Evolutionary conservation across 1,140 invertebrate genomes (phyloP).

Genomic region (Sitobion miscanthi): DNA sequence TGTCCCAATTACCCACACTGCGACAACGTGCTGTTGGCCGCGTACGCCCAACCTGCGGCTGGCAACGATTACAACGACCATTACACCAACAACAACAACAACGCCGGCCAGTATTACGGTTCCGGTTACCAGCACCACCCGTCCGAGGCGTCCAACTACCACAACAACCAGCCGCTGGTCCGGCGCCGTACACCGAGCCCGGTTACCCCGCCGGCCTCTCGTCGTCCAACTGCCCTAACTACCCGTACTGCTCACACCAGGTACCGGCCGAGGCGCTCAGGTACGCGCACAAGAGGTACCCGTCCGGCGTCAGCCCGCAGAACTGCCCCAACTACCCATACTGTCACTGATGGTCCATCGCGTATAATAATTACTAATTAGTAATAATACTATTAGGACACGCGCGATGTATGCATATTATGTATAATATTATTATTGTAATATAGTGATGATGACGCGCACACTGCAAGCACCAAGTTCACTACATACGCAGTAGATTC

Average conservation of each 20-base stretch:
- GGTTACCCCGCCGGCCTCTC: slow-evolving; percentile 58
- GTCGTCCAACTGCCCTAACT: slow-evolving; percentile 58
- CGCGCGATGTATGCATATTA: neutral
- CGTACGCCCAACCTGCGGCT: slow-evolving; percentile 60
- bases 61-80: slow-evolving; percentile 61
- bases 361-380: no score
- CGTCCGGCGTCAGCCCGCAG: slow-evolving; percentile 65
- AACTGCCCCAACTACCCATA: slow-evolving; percentile 67
- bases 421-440: neutral
- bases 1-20: slow-evolving; percentile 68
- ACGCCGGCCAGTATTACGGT: slow-evolving; percentile 60
- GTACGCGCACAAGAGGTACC: slow-evolving; percentile 61
- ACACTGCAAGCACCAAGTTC: neutral
- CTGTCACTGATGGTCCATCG: slow-evolving; percentile 61
- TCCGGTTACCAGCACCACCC: slow-evolving; percentile 1
- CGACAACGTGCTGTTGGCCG: slow-evolving; percentile 62
- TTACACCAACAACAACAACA: slow-evolving; percentile 61
- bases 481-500: no score
- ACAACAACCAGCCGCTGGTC: slow-evolving; percentile 62
- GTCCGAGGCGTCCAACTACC: slow-evolving; percentile 40
- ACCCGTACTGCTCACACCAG: slow-evolving; percentile 58
- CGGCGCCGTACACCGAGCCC: slow-evolving; percentile 53
- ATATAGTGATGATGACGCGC: neutral
- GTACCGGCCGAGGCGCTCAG: slow-evolving; percentile 46
- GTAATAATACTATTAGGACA: neutral